Evolutionary conservation across 2,888 invertebrate genomes (phyloP).

Genomic region (Nemurella pictetii): DNA sequence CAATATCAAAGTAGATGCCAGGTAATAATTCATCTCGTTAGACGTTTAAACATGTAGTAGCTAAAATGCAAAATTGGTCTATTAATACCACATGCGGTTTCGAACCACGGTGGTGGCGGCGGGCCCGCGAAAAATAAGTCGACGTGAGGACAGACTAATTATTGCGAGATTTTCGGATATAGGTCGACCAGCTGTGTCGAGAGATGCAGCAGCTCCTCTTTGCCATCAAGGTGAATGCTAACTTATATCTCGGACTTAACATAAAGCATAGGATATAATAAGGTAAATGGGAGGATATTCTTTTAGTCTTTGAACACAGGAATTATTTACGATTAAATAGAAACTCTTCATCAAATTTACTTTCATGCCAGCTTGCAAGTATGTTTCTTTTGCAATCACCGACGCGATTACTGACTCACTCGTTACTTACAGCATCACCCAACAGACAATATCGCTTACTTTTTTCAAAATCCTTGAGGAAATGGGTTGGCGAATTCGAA

Average conservation of each 20-base stretch:
- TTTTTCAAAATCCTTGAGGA: not conserved
- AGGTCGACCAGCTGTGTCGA: not conserved
- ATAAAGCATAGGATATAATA: not conserved
- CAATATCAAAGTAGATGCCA: not conserved
- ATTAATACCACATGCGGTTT: not conserved
- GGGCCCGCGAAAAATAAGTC: not conserved
- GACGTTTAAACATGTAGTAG: not conserved
- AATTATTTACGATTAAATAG: not conserved
- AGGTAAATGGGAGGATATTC: not conserved
- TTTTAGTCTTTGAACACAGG: not conserved
- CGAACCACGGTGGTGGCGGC: too few relatives aligned
- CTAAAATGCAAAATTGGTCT: not conserved
- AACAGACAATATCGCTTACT: not conserved
- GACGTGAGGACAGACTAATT: not conserved
- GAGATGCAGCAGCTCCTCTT: not conserved
- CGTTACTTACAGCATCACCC: not conserved
- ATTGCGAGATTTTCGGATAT: not conserved
- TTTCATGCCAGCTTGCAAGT: not conserved
- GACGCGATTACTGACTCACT: not conserved
- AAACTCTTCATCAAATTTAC: not conserved
- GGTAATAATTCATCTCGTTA: not conserved
- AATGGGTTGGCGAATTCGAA: not conserved
- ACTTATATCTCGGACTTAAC: not conserved
- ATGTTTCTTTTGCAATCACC: not conserved
- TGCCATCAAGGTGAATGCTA: not conserved